Percentiles rank a stretch among this genome's conserved stretches.
Evolutionary conservation across 2,113 vertebrate genomes (phyloP).

Genomic region (Hirundichthys speculiger): DNA sequence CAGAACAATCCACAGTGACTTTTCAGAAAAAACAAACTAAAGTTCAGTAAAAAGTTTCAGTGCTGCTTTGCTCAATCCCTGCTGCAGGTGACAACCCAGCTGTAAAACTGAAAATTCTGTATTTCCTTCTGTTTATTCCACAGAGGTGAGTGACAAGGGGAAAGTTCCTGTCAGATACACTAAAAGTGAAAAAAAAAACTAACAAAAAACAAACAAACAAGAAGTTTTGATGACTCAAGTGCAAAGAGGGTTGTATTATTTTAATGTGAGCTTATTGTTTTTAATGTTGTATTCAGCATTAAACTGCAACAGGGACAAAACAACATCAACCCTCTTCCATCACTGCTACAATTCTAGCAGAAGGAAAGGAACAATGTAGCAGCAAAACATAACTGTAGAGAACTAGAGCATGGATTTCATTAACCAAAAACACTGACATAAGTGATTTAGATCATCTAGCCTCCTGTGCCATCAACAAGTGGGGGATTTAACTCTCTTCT

Average conservation of each 20-base stretch:
- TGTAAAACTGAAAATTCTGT: neutral
- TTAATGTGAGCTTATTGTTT: neutral
- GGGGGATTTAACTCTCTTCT: slow-evolving; percentile 55
- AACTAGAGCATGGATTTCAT: neutral
- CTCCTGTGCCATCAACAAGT: slow-evolving; percentile 21
- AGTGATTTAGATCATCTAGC: slow-evolving; percentile 6
- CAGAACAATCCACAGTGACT: slow-evolving; percentile 43
- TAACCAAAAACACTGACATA: neutral
- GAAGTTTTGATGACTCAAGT: no score
- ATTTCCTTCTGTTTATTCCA: slow-evolving; percentile 18
- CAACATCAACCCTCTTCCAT: no score
- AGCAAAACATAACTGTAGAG: neutral
- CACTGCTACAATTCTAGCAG: no score
- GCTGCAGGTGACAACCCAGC: slow-evolving; percentile 8
- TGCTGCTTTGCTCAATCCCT: slow-evolving; percentile 9
- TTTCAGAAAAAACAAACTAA: slow-evolving; percentile 18
- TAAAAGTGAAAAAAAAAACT: no score
- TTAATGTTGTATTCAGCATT: neutral
- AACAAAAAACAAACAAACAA: no score
- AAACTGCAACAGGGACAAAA: slow-evolving; percentile 5
- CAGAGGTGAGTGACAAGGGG: slow-evolving; percentile 12
- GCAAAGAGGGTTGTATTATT: neutral
- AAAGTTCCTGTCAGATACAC: no score
- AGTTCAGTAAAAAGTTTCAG: slow-evolving; percentile 11
- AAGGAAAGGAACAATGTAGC: neutral